Base-by-base conservation (phyloP, 2,888 invertebrate genomes). In the Selenia dentaria region DNA sequence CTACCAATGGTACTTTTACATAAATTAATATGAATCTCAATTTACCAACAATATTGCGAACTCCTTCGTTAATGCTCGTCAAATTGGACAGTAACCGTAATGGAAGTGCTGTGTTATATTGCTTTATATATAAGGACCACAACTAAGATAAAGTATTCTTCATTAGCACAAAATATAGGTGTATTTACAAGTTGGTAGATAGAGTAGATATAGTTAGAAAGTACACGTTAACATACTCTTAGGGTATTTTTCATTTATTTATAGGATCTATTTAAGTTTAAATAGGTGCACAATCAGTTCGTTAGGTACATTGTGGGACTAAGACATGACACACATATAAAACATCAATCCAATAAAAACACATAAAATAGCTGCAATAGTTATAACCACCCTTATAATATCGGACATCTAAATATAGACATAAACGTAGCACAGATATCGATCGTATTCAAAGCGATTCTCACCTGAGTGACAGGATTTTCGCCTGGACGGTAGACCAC, bases 401-500 rank as follows among this genome's bases (percentile, higher is more conserved):
- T 29, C 11, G 28, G 32, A 34, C 28, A 49, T 27, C 29, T 34
- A 38, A 37, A 32, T 41, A 41, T 51, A 49, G 29, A 44, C 31
- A 48, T 40, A 43, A 20, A 18, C 24, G 29, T 32, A 16, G 29
- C 31, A 32, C 20, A 35, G 25, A 20, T 28, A 38, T 38, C 24
- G 27, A 45, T 34, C 34, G 24, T 14, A 13, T 47, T 40, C 35
- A 45, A 35, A 48, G 28, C 27, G 4, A 33, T 59, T 66, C 67
- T 92, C 91, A 97, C 97, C 96, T 97, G 96, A 66, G 96, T 96
- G 66, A 97, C 96, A 57, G 96, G 96, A 86, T 97, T 97, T 78
- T 97, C 97, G 57, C 96, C 97, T 0, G 97, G 96, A 63, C 96
- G 92, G 88, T 97, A 97, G 61, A 96, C 96, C 55, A 96, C 96